Evolutionary conservation across 2,888 invertebrate genomes (phyloP).

Genomic region (Phragmatobia fuliginosa): DNA sequence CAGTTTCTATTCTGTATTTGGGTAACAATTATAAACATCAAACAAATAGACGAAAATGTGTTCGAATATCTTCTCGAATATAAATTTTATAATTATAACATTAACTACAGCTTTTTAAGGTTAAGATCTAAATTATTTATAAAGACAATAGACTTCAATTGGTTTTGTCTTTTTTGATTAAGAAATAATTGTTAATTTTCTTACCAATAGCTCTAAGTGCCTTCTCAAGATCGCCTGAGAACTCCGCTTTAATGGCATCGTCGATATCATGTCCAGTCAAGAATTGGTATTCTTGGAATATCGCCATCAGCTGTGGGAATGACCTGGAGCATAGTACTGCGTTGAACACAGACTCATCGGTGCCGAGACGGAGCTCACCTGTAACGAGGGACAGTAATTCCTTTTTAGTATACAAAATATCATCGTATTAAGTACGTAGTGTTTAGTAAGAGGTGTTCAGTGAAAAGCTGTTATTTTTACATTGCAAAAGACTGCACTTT

Average conservation of each 20-base stretch:
- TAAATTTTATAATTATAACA: no score
- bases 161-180: no score
- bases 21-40: no score
- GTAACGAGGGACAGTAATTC: constrained; percentile 33
- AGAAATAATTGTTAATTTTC: constrained; percentile 20
- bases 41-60: no score
- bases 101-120: no score
- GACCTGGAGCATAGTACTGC: constrained; percentile 92
- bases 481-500: no score
- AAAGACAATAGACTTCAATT: no score
- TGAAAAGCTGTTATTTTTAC: no score
- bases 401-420: neutral
- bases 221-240: constrained; percentile 93
- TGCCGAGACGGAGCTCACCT: constrained; percentile 89
- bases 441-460: no score
- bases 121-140: no score
- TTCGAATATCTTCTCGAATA: no score
- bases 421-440: neutral
- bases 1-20: no score
- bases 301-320: constrained; percentile 82
- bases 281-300: constrained; percentile 90
- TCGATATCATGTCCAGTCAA: constrained; percentile 93
- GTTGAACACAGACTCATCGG: constrained; percentile 95
- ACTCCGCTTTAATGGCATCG: constrained; percentile 92
- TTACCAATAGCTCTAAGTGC: constrained; percentile 91